Evolutionary conservation across 2,797 vertebrate species (phyloP), one percentile per base, ranked within the genome.

Genomic region (Thaleichthys pacificus): DNA sequence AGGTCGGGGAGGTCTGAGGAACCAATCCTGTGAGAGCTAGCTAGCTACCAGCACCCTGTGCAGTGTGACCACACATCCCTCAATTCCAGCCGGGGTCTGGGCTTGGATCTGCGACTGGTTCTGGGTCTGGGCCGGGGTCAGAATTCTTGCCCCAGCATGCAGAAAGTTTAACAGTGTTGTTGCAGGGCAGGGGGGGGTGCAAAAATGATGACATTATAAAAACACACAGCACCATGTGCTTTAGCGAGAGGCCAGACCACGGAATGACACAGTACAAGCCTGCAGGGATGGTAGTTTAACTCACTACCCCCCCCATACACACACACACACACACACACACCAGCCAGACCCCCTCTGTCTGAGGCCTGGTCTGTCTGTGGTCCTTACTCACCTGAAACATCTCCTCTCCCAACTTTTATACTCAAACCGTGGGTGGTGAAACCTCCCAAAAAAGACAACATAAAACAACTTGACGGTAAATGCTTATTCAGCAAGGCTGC

Each of bases 131-230:
- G 82, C 85, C 85, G 87, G 83, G 75, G 82, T 75, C 77, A 80
- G 76, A 88, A 89, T 89, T 89, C 86, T 83, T 89, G 87, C 78
- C 88, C 75, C 85, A 88, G 88, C 88, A 80, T 88, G 89, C 74
- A 82, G 68, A 84, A 72, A n/a, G 82, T 88, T 88, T 85, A 89
- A 85, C 78, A 42, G 84, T 86, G 87, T 89, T 88, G 82, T 86
- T 82, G 78, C 86, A 28, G 47, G 24, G 65, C 17, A 35, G 77
- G 79, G 83, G 84, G 78, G 38, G 38, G 38, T 42, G 38, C 8
- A 86, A 74, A 80, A 87, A 90, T 84, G 86, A 89, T 86, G 87
- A 81, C 82, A 84, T 88, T 90, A 85, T 84, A 85, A 89, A 89
- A 87, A 85, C 79, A 87, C 77, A 80, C 80, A 70, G 2, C 81